Conservation (phyloP, 2,888 invertebrate genomes). For the Caenorhabditis imperialis region DNA sequence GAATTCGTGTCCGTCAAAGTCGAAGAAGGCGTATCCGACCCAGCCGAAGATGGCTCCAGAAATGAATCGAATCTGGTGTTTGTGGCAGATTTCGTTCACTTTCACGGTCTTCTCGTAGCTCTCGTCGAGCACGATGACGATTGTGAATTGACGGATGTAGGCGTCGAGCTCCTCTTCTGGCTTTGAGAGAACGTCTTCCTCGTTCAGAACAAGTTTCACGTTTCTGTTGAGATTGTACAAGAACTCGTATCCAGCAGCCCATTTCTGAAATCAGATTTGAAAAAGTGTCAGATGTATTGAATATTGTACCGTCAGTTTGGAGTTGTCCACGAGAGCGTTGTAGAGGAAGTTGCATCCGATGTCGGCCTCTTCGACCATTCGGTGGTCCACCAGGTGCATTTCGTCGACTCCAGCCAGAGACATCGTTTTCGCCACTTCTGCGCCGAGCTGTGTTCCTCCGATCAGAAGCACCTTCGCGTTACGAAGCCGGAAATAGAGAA, state of each 20-base stretch:
- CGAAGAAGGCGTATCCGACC: conserved; percentile 91
- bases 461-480: conserved; percentile 89
- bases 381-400: conserved; percentile 68
- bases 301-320: conserved; percentile 27
- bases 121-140: conserved; percentile 88
- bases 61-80: conserved; percentile 84
- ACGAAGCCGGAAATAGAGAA: conserved; percentile 83
- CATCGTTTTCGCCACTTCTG: conserved; percentile 93
- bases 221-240: conserved; percentile 86
- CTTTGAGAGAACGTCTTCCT: conserved; percentile 28
- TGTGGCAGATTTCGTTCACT: conserved; percentile 68
- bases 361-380: conserved; percentile 58
- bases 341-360: conserved; percentile 35
- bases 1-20: conserved; percentile 86
- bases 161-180: conserved; percentile 83
- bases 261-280: conserved; percentile 20
- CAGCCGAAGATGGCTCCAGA: conserved; percentile 90
- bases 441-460: conserved; percentile 90
- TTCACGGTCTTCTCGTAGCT: conserved; percentile 81
- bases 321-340: conserved; percentile 32
- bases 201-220: conserved; percentile 84
- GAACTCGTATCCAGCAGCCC: conserved; percentile 18
- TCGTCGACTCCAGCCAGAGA: conserved; percentile 90
- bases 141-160: conserved; percentile 83
- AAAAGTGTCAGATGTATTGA: conserved; percentile 4